phyloP scores from a whole-genome alignment of 2,888 invertebrate species.

The Rhingia campestris region DNA sequence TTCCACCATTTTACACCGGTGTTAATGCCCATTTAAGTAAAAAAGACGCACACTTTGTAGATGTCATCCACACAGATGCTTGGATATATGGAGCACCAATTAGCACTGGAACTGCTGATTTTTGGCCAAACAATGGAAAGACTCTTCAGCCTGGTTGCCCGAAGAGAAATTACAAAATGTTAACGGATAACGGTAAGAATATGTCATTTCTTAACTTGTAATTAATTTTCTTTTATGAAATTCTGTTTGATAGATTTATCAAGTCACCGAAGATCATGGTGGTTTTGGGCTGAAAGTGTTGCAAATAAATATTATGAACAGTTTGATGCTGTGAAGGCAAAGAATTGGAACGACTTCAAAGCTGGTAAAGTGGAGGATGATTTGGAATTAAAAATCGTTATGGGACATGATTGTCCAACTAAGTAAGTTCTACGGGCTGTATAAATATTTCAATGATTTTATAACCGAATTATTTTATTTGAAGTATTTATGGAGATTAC shows the following conservation, averaged over 20 bases:
- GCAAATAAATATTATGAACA: conserved; percentile 78
- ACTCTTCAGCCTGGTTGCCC: conserved; percentile 86
- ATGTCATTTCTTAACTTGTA: not conserved
- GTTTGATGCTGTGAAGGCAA: conserved; percentile 85
- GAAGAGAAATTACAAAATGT: conserved; percentile 80
- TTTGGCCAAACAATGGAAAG: conserved; percentile 86
- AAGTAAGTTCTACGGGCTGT: conserved; percentile 75
- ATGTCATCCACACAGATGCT: conserved; percentile 88
- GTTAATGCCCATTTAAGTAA: conserved; percentile 82
- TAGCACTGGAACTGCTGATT: conserved; percentile 85
- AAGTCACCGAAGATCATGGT: conserved; percentile 86
- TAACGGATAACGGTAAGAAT: conserved; percentile 79
- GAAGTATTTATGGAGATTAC: conserved; percentile 80
- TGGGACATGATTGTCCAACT: conserved; percentile 81
- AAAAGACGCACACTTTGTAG: conserved; percentile 85
- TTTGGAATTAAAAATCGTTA: conserved; percentile 76
- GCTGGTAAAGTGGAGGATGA: conserved; percentile 77
- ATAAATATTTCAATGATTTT: not conserved
- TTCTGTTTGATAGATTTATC: conserved; percentile 83
- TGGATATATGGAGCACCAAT: conserved; percentile 86
- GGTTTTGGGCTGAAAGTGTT: conserved; percentile 86
- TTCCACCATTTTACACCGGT: conserved; percentile 84
- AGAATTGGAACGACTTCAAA: conserved; percentile 85
- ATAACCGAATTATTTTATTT: conserved; percentile 34
- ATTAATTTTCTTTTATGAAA: not conserved